Conservation (phyloP, 2,888 invertebrate species). For the Caenorhabditis parvicauda region DNA sequence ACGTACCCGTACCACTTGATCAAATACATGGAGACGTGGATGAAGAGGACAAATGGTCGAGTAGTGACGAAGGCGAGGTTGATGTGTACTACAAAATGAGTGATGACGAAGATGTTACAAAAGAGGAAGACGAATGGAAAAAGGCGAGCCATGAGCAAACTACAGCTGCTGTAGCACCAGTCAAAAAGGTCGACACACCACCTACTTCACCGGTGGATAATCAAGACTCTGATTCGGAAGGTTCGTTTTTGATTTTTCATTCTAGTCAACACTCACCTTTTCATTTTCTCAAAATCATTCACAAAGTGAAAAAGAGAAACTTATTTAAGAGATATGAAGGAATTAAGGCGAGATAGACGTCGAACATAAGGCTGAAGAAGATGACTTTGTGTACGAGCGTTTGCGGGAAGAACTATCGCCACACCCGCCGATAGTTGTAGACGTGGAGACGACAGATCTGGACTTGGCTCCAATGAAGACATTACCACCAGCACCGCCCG, state of each 20-base stretch:
- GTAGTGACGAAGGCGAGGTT: constrained; percentile 42
- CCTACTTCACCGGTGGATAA: constrained; percentile 22
- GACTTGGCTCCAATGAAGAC: constrained; percentile 17
- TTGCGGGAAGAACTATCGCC: constrained; percentile 52
- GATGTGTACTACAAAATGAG: constrained; percentile 50
- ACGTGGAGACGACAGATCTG: constrained; percentile 25
- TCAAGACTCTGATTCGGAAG: constrained; percentile 23
- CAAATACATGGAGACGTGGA: constrained; percentile 16
- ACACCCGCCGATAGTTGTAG: constrained; percentile 38
- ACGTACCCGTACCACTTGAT: constrained; percentile 27
- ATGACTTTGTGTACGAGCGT: constrained; percentile 50
- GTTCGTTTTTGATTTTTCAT: too few relatives aligned
- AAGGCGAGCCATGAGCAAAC: constrained; percentile 10
- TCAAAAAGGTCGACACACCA: constrained; percentile 18
- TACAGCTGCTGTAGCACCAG: neutral
- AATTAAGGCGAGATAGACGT: constrained; percentile 25
- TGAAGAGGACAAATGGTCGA: constrained; percentile 37
- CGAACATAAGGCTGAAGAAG: constrained; percentile 21
- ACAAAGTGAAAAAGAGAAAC: constrained; percentile 27
- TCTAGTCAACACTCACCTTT: neutral
- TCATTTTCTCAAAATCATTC: neutral
- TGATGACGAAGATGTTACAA: constrained; percentile 42
- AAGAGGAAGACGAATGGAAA: constrained; percentile 35
- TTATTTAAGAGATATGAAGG: constrained; percentile 19
- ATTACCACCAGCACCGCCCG: constrained; percentile 24